Conservation (phyloP, 2,113 vertebrate genomes). For the Platysternon megacephalum region DNA sequence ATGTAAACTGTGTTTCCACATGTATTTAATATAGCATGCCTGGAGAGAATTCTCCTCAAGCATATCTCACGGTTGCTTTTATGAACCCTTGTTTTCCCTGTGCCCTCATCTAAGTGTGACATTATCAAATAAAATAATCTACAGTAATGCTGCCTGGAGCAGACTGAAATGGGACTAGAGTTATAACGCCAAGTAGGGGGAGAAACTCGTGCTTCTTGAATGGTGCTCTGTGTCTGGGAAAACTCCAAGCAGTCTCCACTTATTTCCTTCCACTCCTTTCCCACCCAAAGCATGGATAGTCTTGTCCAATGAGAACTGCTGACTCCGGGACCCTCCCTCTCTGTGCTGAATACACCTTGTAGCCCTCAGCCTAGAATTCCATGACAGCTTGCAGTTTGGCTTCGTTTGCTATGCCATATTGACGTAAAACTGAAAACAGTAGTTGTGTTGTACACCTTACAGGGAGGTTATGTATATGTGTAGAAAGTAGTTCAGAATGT, state of each 20-base stretch:
- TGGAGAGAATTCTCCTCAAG: constrained; percentile 44
- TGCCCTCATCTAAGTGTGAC: constrained; percentile 21
- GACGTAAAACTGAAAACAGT: constrained; percentile 51
- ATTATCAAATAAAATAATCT: constrained; percentile 21
- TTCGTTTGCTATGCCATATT: constrained; percentile 51
- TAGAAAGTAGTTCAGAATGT: constrained; percentile 12
- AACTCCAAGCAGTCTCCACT: constrained; percentile 32
- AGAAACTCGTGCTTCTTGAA: constrained; percentile 1
- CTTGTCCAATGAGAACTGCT: background rate
- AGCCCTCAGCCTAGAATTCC: background rate
- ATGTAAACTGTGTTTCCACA: constrained; percentile 11
- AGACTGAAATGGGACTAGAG: background rate
- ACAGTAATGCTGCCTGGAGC: background rate
- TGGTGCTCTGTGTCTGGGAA: constrained; percentile 35
- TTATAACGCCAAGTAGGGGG: background rate
- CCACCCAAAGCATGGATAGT: constrained; percentile 23
- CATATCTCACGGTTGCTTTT: constrained; percentile 37
- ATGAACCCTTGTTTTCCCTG: background rate
- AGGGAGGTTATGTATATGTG: constrained; percentile 36
- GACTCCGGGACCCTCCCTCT: constrained; percentile 34
- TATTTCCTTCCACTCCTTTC: constrained; percentile 33
- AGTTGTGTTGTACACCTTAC: constrained; percentile 42
- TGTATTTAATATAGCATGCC: constrained; percentile 29
- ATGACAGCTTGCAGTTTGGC: constrained; percentile 42
- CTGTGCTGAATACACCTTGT: constrained; percentile 46